Evolutionary conservation across 2,888 invertebrate species (phyloP).

Genomic region (Drosophila borborema): DNA sequence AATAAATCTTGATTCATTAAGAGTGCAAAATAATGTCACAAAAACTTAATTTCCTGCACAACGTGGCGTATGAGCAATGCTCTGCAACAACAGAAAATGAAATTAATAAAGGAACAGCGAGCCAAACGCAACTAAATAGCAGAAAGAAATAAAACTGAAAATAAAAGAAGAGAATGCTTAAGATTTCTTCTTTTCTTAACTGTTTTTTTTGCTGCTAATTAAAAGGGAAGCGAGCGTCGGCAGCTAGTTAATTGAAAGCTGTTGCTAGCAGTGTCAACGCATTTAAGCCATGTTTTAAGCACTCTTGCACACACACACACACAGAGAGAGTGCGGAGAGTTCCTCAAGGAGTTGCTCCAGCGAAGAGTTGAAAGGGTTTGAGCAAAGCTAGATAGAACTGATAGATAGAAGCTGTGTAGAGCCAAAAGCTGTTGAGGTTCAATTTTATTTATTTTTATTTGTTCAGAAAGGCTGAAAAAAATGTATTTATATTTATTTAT

Average conservation of each 20-base stretch:
- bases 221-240: slow-evolving; percentile 48
- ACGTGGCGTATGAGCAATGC: slow-evolving; percentile 65
- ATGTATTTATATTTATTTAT: no score
- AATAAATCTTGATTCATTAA: background rate
- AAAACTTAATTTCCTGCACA: slow-evolving; percentile 65
- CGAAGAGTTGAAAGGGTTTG: background rate
- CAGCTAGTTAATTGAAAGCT: slow-evolving; percentile 73
- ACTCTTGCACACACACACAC: slow-evolving; percentile 2
- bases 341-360: background rate
- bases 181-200: slow-evolving; percentile 26
- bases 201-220: slow-evolving; percentile 56
- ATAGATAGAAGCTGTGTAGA: no score
- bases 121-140: slow-evolving; percentile 30
- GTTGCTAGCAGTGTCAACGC: slow-evolving; percentile 64
- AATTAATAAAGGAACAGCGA: slow-evolving; percentile 54
- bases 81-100: slow-evolving; percentile 60
- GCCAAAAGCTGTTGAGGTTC: no score
- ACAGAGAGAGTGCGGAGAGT: slow-evolving; percentile 4
- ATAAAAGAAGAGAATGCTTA: slow-evolving; percentile 25
- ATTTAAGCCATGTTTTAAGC: slow-evolving; percentile 58
- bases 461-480: no score
- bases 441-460: no score
- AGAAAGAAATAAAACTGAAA: slow-evolving; percentile 16
- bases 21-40: slow-evolving; percentile 1
- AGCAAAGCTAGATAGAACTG: no score